Evolutionary conservation across 1,140 invertebrate species (phyloP).

Genomic region (Diachasma alloeum): DNA sequence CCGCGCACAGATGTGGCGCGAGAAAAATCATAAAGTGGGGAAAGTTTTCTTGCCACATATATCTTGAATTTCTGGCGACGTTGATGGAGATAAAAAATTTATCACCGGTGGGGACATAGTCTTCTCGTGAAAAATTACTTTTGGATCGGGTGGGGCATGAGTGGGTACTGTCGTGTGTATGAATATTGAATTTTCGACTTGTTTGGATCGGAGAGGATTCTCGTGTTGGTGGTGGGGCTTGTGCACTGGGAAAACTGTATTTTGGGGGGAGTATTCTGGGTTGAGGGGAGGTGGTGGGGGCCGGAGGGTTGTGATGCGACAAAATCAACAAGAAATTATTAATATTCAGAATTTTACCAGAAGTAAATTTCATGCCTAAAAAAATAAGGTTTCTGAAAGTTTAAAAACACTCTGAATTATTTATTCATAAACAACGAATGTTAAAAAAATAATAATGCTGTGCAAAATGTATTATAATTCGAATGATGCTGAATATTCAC

Average conservation of each 20-base stretch:
- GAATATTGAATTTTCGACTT: constrained; percentile 51
- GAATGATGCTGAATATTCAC: too few relatives aligned
- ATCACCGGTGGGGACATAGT: neutral
- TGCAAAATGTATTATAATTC: too few relatives aligned
- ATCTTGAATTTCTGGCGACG: neutral
- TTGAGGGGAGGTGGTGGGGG: too few relatives aligned
- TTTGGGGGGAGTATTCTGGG: neutral
- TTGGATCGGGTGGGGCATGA: neutral
- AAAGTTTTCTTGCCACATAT: neutral
- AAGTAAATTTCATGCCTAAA: too few relatives aligned
- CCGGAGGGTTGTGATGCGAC: too few relatives aligned
- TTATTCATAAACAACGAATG: too few relatives aligned
- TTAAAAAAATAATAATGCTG: too few relatives aligned
- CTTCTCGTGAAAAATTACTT: neutral
- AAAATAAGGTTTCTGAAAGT: too few relatives aligned
- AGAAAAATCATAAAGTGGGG: neutral
- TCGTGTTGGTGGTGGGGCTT: neutral
- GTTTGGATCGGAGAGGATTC: constrained; percentile 13
- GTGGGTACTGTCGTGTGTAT: neutral
- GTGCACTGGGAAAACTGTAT: neutral
- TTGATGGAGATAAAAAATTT: neutral
- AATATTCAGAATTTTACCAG: too few relatives aligned
- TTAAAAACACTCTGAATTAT: too few relatives aligned
- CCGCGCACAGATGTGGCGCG: neutral
- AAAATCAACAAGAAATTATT: too few relatives aligned